Conservation (phyloP, 2,113 vertebrate species). For the Muntiacus reevesi region DNA sequence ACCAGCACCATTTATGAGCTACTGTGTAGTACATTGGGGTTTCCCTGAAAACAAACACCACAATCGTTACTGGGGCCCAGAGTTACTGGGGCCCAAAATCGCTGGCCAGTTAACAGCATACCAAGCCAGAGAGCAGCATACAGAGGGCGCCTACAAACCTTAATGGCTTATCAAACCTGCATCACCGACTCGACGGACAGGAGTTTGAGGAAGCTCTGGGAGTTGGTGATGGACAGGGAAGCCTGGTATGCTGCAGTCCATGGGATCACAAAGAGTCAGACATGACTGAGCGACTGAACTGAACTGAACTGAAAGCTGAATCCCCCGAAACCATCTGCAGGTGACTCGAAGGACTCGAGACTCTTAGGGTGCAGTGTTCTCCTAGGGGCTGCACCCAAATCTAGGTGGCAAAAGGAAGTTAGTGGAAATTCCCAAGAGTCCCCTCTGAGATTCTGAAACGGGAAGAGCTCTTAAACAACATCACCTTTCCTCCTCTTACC, state of each 20-base stretch:
- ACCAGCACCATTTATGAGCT: not conserved
- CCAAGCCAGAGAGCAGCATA: not conserved
- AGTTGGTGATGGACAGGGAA: not conserved
- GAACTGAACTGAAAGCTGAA: not conserved
- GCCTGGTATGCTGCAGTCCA: not conserved
- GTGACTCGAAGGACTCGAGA: not conserved
- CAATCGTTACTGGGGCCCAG: not conserved
- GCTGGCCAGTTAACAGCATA: not conserved
- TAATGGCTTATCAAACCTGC: not conserved
- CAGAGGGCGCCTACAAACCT: not conserved
- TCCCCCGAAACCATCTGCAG: not conserved
- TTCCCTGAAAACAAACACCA: constrained; percentile 1
- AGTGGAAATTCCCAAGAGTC: not conserved
- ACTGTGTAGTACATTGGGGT: not conserved
- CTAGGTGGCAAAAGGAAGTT: not conserved
- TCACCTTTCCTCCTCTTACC: not conserved
- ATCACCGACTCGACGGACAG: not conserved
- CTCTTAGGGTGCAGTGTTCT: not conserved
- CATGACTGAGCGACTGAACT: not conserved
- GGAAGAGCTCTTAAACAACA: not conserved
- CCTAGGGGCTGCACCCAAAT: not conserved
- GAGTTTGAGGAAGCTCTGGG: not conserved
- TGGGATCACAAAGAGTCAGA: not conserved
- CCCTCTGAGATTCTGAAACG: not conserved
- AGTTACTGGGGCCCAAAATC: not conserved